These are phyloP conservation scores for Anguilla anguilla DNA, from an alignment of 2,797 vertebrate species.

Conservation along the genomic window DNA sequence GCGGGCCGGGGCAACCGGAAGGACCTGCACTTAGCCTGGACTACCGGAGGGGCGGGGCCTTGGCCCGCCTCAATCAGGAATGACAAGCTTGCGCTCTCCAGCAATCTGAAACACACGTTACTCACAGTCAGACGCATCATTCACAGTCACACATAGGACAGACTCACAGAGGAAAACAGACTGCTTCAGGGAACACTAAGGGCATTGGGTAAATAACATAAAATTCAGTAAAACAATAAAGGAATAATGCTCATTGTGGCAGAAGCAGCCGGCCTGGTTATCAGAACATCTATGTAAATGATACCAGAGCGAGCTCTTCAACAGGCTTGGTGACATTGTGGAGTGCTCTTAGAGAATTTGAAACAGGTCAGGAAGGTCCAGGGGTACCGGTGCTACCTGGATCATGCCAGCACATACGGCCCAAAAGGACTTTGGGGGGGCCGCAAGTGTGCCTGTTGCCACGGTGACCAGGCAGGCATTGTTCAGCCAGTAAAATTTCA, in stretches of 20 bases:
- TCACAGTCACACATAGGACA: not conserved
- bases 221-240: not conserved
- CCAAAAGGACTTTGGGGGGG: conserved; percentile 44
- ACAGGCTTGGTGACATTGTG: not conserved
- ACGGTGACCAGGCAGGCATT: conserved; percentile 50
- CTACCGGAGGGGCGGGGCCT: conserved; percentile 56
- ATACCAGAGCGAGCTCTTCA: not conserved
- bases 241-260: not conserved
- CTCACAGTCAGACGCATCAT: not conserved
- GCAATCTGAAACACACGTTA: conserved; percentile 73
- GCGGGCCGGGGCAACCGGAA: conserved; percentile 65
- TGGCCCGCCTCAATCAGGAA: conserved; percentile 76
- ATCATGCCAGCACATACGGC: conserved; percentile 41
- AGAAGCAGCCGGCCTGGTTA: conserved; percentile 2
- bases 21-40: conserved; percentile 79
- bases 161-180: not conserved
- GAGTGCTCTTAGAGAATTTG: not conserved
- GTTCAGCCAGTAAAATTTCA: conserved; percentile 15
- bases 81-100: conserved; percentile 77
- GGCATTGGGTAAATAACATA: not conserved
- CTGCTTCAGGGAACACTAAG: not conserved
- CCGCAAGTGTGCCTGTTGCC: conserved; percentile 54
- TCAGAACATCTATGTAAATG: not conserved
- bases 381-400: conserved; percentile 29
- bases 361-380: conserved; percentile 37